Base-by-base conservation (phyloP, 2,888 invertebrate genomes). In the Marronus borbonicus region DNA sequence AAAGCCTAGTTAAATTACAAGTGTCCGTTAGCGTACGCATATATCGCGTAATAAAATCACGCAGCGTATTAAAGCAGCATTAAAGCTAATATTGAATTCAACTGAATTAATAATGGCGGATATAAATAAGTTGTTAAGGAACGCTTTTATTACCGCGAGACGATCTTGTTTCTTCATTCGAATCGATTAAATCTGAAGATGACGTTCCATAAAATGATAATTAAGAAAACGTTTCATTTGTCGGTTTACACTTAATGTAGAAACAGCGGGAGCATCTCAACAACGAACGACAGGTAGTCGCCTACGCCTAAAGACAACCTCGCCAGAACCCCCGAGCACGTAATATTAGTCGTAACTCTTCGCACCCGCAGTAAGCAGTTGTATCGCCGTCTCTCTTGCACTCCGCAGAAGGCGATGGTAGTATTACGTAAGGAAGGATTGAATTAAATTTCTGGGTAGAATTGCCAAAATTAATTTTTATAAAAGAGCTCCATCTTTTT, bases 181-280 rank as follows among this genome's bases (percentile, higher is more conserved):
- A 24, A 72, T 52, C 58, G 72, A 72, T 72, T 72, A 72, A 72
- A 72, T 72, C 72, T 58, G 55, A 72, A 68, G 55, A 72, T 72
- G 72, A 72, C 55, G 72, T 72, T 36, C 58, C 60, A 49, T 58
- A 36, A 72, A 72, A 72, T 72, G 72, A 72, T 72, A 72, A 72
- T 72, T 72, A 39, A 58, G 58, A 58, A 72, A 72, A n/a, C 55
- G 55, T 72, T 72, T 72, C 58, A 72, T 72, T 72, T 72, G 72
- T 72, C 72, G 39, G 72, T 72, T 58, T 72, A 58, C 20, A 72
- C 58, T 72, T 72, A 72, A 72, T 72, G 58, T 36, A 72, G 55
- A 58, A 44, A 66, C 66, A 49, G 28, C 62, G 24, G 62, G 28
- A 62, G 62, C 24, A 62, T 10, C 55, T 58, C 62, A 62, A 17